Evolutionary conservation across 2,888 invertebrate genomes (phyloP).

Genomic region (Dastarcus helophoroides): DNA sequence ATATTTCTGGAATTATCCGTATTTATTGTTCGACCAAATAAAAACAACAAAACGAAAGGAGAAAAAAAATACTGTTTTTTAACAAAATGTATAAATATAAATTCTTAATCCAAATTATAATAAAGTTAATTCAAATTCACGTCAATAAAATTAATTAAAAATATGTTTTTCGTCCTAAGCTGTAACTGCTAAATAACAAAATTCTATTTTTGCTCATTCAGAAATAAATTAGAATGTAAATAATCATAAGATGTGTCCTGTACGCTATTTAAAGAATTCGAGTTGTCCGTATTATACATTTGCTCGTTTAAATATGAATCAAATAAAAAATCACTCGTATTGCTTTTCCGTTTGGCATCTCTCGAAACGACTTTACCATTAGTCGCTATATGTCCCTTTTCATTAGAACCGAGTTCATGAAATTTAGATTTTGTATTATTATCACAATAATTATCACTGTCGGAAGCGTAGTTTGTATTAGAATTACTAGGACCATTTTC

Average conservation of each 20-base stretch:
- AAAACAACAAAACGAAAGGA: no score
- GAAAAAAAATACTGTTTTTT: no score
- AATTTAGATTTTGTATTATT: conserved; percentile 9
- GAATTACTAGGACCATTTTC: conserved; percentile 11
- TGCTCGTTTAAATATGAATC: conserved; percentile 3
- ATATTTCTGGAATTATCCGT: no score
- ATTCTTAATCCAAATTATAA: no score
- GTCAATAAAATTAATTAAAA: no score
- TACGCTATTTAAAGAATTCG: conserved; percentile 1
- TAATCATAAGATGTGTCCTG: conserved; percentile 19
- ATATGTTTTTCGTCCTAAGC: no score
- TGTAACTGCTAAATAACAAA: no score
- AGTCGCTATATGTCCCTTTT: conserved; percentile 5
- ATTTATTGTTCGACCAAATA: no score
- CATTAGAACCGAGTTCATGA: neutral
- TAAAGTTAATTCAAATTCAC: no score
- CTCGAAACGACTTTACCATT: neutral
- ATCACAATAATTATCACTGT: conserved; percentile 13
- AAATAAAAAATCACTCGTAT: neutral
- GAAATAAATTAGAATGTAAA: conserved; percentile 20
- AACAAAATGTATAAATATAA: no score
- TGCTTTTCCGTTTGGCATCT: conserved; percentile 3
- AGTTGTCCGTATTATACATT: conserved; percentile 3
- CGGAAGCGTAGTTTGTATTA: conserved; percentile 8
- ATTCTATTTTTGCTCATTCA: conserved; percentile 16